Conservation (phyloP, 2,888 invertebrate species). For the Biston stratarius region DNA sequence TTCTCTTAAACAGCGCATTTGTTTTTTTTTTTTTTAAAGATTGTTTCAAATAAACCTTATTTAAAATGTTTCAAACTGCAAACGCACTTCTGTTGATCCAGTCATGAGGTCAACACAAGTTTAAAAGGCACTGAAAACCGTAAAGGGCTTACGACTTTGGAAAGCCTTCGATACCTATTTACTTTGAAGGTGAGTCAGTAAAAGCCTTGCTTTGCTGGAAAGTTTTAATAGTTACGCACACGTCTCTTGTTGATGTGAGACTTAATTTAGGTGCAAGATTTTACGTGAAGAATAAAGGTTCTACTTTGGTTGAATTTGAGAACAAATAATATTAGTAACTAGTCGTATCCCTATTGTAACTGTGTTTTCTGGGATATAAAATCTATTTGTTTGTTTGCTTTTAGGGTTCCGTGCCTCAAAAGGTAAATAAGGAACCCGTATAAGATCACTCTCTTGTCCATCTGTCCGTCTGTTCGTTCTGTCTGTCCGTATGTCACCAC, state of each 20-base stretch:
- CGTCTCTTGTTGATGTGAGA: not conserved
- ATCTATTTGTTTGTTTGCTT: no score
- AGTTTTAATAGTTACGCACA: slow-evolving; percentile 27
- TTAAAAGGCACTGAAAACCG: slow-evolving; percentile 36
- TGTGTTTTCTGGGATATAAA: no score
- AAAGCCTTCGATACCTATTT: slow-evolving; percentile 26
- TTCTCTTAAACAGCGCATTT: not conserved
- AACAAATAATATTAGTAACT: no score
- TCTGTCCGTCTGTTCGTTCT: no score
- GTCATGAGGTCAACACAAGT: slow-evolving; percentile 28
- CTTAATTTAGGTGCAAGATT: not conserved
- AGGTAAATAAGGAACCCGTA: no score
- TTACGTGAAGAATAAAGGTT: not conserved
- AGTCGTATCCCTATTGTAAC: not conserved
- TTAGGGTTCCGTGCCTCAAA: no score
- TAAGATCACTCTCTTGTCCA: no score
- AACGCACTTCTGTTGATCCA: slow-evolving; percentile 2
- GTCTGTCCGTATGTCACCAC: no score
- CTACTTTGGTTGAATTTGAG: not conserved
- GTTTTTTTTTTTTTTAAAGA: not conserved
- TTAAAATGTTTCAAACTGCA: not conserved
- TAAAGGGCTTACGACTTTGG: slow-evolving; percentile 29
- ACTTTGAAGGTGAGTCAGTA: slow-evolving; percentile 22
- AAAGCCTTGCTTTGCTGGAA: slow-evolving; percentile 27
- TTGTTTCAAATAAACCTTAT: slow-evolving; percentile 2